Base-by-base conservation (phyloP, 1,140 invertebrate genomes). In the Zaprionus taronus region DNA sequence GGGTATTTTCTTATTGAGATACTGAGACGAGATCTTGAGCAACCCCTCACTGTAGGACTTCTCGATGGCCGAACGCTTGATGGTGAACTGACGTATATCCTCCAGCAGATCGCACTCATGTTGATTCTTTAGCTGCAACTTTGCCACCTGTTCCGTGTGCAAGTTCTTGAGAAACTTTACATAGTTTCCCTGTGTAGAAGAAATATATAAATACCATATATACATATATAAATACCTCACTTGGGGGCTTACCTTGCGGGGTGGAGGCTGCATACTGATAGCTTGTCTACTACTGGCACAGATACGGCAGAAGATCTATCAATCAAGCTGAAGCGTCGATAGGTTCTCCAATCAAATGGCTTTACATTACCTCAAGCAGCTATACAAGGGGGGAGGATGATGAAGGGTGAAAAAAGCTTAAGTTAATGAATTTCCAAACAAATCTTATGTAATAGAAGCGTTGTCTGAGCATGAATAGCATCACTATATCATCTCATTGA, bases 21-120 rank as follows among this genome's bases (percentile, higher is more conserved):
- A 98, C 17, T 96, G 96, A 22, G 96, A 97, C 4, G 97, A 97
- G 89, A 98, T 96, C 94, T 98, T 98, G 60, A 98, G 94, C 71
- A 98, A 93, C 26, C 97, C 96, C 96, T 99, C 98, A 1, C 97
- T 98, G 93, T 99, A 99, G 15, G 97, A 97, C 92, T 98, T 99
- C 93, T 99, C 98, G 79, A 99, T 97, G 22, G 97, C 95, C 20
- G 97, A 98, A 80, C 97, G 95, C 92, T 98, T 98, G 90, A 98
- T 96, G 44, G 96, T 97, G 93, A 98, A 99, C 89, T 96, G 97
- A 94, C 97, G 96, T 58, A 99, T 96, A 92, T 99, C 98, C 94
- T 99, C 98, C 55, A 99, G 94, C 69, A 99, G 94, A 93, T 99
- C 98, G 93, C 97, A 98, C 92, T 99, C 98, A 94, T 99, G 98